Percentiles rank a stretch among this genome's conserved stretches.
These are phyloP conservation scores for Phenacoccus solenopsis DNA, from an alignment of 1,140 invertebrate genomes.

Conservation along the genomic window DNA sequence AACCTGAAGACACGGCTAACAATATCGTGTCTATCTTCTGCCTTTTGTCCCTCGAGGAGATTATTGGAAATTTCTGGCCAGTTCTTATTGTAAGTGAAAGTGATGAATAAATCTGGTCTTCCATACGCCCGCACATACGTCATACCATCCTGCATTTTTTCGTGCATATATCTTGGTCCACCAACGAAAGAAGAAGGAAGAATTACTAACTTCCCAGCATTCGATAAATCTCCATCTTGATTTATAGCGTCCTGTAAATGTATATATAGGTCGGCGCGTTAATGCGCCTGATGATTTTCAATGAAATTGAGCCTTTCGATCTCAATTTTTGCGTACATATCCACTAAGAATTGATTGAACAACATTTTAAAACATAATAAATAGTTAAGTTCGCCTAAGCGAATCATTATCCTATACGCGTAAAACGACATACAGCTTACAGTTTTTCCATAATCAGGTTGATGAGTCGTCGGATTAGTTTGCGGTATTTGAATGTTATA, in stretches of 20 bases:
- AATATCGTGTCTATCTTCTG: slow-evolving; percentile 24
- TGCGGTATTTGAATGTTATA: background rate
- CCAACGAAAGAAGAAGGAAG: too few species aligned
- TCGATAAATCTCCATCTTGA: slow-evolving; percentile 18
- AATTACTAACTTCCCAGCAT: too few species aligned
- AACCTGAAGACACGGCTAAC: slow-evolving; percentile 22
- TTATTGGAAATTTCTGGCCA: slow-evolving; percentile 33
- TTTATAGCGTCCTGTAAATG: slow-evolving; percentile 27
- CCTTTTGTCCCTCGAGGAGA: slow-evolving; percentile 28
- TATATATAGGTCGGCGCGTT: slow-evolving; percentile 36
- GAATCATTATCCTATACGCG: slow-evolving; percentile 34
- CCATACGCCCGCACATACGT: slow-evolving; percentile 34
- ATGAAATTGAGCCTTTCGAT: slow-evolving; percentile 34
- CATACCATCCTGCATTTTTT: slow-evolving; percentile 39
- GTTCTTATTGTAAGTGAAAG: slow-evolving; percentile 37
- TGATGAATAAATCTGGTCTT: too few species aligned
- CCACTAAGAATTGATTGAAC: too few species aligned
- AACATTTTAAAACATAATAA: slow-evolving; percentile 30
- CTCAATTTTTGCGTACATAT: slow-evolving; percentile 37
- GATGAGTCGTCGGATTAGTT: too few species aligned
- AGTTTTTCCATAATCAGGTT: too few species aligned
- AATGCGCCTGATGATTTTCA: slow-evolving; percentile 34
- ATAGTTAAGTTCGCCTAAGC: slow-evolving; percentile 25
- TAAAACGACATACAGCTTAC: slow-evolving; percentile 32
- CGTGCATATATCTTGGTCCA: too few species aligned